A percentile compares a stretch with the other conserved stretches of the same genome.
phyloP scores from a whole-genome alignment of 1,140 invertebrate genomes.

The Leptinotarsa lineolata region DNA sequence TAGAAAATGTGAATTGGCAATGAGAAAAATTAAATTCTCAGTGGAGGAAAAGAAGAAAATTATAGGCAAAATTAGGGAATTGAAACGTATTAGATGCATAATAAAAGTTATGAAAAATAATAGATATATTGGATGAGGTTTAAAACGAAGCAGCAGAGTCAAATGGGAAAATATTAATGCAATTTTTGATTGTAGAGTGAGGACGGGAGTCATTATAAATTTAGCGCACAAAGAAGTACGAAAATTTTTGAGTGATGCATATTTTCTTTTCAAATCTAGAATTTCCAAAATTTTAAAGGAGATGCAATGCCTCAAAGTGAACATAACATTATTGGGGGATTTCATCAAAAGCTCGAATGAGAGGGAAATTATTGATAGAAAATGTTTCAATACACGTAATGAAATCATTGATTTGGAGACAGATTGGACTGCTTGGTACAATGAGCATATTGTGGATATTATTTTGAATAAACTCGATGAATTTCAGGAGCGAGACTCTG shows the following conservation, averaged over 20 bases:
- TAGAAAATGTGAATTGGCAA: background rate
- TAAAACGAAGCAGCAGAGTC: background rate
- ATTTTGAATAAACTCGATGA: background rate
- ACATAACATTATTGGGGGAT: background rate
- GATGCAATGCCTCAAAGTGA: background rate
- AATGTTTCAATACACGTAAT: background rate
- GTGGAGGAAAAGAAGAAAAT: background rate
- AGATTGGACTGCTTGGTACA: background rate
- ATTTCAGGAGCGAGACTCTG: background rate
- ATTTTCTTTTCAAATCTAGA: background rate
- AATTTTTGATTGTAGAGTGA: background rate
- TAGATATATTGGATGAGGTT: background rate
- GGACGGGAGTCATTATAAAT: background rate
- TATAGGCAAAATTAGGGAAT: background rate
- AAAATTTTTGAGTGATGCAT: background rate
- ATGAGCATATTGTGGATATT: background rate
- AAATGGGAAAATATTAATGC: background rate
- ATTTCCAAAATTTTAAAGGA: background rate
- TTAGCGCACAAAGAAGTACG: background rate
- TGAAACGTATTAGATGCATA: background rate
- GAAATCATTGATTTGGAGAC: background rate
- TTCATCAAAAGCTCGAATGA: background rate
- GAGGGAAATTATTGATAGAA: background rate
- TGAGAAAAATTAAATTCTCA: background rate
- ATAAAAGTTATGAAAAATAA: background rate